A percentile compares a stretch with the other conserved stretches of the same genome.
Conservation (phyloP, 2,888 invertebrate genomes). For the Pogonocherus hispidulus region DNA sequence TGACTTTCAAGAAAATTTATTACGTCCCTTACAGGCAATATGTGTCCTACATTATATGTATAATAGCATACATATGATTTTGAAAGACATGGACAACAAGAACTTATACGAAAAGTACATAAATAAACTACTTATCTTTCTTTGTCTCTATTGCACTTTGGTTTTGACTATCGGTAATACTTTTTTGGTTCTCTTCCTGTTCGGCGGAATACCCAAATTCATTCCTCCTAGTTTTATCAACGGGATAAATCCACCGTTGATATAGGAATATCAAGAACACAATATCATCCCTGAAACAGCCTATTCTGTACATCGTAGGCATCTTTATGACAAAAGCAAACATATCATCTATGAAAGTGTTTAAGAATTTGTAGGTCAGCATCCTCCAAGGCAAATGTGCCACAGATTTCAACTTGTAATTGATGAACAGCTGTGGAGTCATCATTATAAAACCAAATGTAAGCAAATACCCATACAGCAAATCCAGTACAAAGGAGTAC, state of each 20-base stretch:
- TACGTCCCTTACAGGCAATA: neutral
- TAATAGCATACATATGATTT: conserved; percentile 23
- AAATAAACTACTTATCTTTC: conserved; percentile 49
- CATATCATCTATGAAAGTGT: conserved; percentile 99
- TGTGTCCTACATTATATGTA: conserved; percentile 11
- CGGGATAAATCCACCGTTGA: conserved; percentile 98
- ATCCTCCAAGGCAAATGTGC: conserved; percentile 99
- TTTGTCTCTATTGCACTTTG: conserved; percentile 45
- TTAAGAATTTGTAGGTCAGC: conserved; percentile 99
- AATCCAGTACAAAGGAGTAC: conserved; percentile 97
- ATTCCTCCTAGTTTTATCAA: conserved; percentile 94
- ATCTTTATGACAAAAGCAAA: conserved; percentile 99
- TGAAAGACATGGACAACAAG: conserved; percentile 32
- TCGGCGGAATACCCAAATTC: conserved; percentile 99
- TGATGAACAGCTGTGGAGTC: conserved; percentile 99
- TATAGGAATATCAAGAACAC: conserved; percentile 99
- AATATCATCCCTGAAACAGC: conserved; percentile 98
- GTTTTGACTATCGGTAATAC: conserved; percentile 37
- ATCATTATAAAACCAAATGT: conserved; percentile 99
- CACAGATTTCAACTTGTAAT: conserved; percentile 99
- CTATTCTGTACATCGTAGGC: conserved; percentile 98
- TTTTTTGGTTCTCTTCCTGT: conserved; percentile 48
- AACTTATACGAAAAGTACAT: conserved; percentile 25
- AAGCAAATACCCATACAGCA: conserved; percentile 97
- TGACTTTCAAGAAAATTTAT: neutral